Percentiles rank a stretch among this genome's conserved stretches.
These are phyloP conservation scores for Oxygymnocypris stewartii DNA, from an alignment of 2,113 vertebrate genomes.

Conservation along the genomic window DNA sequence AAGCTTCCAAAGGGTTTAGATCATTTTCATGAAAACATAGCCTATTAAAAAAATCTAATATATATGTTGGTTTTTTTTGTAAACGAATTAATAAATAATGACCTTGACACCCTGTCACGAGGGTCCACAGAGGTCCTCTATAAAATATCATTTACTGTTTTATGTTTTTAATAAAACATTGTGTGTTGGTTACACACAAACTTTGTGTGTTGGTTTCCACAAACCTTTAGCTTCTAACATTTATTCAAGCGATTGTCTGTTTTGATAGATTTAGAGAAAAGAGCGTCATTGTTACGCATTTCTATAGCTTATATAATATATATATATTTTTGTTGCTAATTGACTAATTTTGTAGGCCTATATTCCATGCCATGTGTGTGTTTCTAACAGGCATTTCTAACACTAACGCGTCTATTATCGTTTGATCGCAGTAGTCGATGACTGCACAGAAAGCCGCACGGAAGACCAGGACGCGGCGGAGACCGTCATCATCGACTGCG, in stretches of 20 bases:
- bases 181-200: background rate
- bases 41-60: background rate
- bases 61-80: background rate
- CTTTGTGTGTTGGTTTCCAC: too few species aligned
- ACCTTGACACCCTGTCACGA: background rate
- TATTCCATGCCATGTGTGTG: too few species aligned
- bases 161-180: too few species aligned
- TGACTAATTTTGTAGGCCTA: background rate
- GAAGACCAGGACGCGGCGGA: constrained; percentile 60
- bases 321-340: background rate
- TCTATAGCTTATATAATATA: background rate
- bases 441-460: constrained; percentile 43
- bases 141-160: background rate
- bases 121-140: background rate
- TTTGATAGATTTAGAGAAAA: background rate
- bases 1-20: background rate
- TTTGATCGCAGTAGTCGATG: background rate
- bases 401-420: background rate
- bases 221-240: background rate
- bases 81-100: background rate
- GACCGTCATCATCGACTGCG: constrained; percentile 72
- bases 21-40: background rate
- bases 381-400: background rate
- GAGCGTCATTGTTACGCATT: background rate
- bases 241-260: background rate